Percentiles rank a stretch among this genome's conserved stretches.
Conservation (phyloP, 2,888 invertebrate species). For the Incurvaria masculella region DNA sequence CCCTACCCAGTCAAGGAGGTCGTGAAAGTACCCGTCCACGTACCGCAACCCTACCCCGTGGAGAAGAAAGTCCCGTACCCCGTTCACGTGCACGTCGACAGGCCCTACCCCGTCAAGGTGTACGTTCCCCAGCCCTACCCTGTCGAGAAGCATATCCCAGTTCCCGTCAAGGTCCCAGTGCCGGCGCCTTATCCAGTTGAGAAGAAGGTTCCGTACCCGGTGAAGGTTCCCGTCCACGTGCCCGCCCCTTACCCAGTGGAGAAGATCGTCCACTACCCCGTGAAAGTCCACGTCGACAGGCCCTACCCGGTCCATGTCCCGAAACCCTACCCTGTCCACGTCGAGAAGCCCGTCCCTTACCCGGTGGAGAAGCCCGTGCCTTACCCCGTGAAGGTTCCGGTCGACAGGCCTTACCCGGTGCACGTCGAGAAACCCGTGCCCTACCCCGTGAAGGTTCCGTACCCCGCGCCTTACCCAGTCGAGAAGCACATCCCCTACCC, state of each 20-base stretch:
- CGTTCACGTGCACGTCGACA: conserved; percentile 51
- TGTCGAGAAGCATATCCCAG: conserved; percentile 61
- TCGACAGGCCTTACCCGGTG: conserved; percentile 54
- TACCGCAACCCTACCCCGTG: conserved; percentile 69
- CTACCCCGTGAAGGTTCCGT: conserved; percentile 63
- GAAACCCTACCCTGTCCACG: conserved; percentile 59
- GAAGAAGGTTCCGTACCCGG: conserved; percentile 63
- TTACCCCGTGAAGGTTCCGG: conserved; percentile 60
- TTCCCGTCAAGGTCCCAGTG: conserved; percentile 65
- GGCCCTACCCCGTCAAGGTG: conserved; percentile 50
- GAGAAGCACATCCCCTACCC: conserved; percentile 62
- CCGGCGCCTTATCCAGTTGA: conserved; percentile 68
- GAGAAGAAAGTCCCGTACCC: conserved; percentile 58
- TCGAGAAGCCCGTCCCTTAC: conserved; percentile 57
- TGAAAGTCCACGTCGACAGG: conserved; percentile 64
- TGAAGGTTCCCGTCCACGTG: conserved; percentile 59
- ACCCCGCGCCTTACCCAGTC: conserved; percentile 63
- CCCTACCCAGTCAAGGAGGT: conserved; percentile 65
- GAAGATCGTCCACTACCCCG: conserved; percentile 57
- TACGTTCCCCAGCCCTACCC: conserved; percentile 58
- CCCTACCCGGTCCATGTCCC: conserved; percentile 62
- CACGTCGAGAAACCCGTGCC: conserved; percentile 44
- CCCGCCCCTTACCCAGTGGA: conserved; percentile 57
- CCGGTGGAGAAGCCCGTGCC: conserved; percentile 59
- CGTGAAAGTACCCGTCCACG: conserved; percentile 59